phyloP scores from a whole-genome alignment of 2,888 invertebrate genomes.

The Ennomos quercinarius region DNA sequence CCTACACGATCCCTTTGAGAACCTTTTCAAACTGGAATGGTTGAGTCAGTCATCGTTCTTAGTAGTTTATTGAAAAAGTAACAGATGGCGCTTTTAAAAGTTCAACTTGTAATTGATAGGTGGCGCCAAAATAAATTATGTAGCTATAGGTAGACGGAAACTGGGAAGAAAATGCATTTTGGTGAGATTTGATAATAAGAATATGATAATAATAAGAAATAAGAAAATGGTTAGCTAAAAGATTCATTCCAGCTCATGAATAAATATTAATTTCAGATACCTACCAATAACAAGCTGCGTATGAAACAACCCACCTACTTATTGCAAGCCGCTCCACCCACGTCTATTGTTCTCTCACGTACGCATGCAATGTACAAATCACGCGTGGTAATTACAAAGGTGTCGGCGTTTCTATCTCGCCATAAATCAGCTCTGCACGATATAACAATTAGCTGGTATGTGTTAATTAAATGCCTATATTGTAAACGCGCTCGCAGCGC shows the following conservation, averaged over 20 bases:
- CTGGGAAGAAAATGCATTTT: too few relatives aligned
- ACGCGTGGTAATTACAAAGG: slow-evolving; percentile 80
- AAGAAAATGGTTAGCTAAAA: slow-evolving; percentile 1
- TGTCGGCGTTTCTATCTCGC: slow-evolving; percentile 78
- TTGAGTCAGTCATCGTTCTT: slow-evolving; percentile 10
- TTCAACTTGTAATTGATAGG: slow-evolving; percentile 8
- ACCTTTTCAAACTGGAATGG: slow-evolving; percentile 2
- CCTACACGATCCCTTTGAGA: neutral
- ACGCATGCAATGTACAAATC: slow-evolving; percentile 73
- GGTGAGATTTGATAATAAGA: neutral
- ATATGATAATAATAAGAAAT: too few relatives aligned
- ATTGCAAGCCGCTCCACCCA: slow-evolving; percentile 51
- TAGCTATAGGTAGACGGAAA: too few relatives aligned
- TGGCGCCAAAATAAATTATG: slow-evolving; percentile 18
- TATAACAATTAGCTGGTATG: slow-evolving; percentile 86
- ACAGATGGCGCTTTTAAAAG: slow-evolving; percentile 58
- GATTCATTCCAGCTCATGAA: slow-evolving; percentile 2
- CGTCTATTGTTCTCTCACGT: slow-evolving; percentile 62
- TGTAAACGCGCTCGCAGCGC: slow-evolving; percentile 59
- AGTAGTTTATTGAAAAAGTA: slow-evolving; percentile 50
- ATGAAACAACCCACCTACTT: slow-evolving; percentile 40
- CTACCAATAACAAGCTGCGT: slow-evolving; percentile 33
- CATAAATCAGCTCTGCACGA: slow-evolving; percentile 84
- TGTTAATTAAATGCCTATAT: slow-evolving; percentile 84
- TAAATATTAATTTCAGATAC: slow-evolving; percentile 7